Conservation (phyloP, 1,140 invertebrate species). For the Drosophila funebris region DNA sequence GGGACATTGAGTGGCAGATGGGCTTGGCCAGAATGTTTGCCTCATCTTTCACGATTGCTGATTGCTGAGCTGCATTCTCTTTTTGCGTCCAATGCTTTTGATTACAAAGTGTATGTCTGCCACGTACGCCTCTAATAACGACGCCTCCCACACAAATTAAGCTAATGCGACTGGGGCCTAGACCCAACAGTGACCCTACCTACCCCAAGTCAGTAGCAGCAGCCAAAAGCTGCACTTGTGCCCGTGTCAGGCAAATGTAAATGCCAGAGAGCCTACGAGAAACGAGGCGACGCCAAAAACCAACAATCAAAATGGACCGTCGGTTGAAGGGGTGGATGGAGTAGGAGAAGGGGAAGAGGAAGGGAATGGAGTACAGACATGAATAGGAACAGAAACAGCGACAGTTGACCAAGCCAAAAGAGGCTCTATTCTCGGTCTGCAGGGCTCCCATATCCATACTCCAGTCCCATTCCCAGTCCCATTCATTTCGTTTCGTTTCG, state of each 20-base stretch:
- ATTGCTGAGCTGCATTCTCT: constrained; percentile 49
- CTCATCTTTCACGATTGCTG: constrained; percentile 57
- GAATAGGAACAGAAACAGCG: constrained; percentile 9
- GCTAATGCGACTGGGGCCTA: constrained; percentile 63
- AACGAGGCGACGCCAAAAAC: constrained; percentile 64
- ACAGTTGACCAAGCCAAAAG: constrained; percentile 48
- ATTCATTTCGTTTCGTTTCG: constrained; percentile 51
- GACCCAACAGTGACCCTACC: constrained; percentile 22
- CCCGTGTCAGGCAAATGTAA: constrained; percentile 59
- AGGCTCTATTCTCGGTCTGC: constrained; percentile 13
- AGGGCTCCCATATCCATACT: not conserved
- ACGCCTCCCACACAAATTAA: constrained; percentile 73
- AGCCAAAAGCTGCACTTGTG: constrained; percentile 65
- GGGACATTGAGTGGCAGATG: constrained; percentile 26
- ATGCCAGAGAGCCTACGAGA: constrained; percentile 63
- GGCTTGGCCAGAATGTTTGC: constrained; percentile 9
- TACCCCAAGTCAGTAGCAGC: not conserved
- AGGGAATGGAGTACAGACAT: not conserved
- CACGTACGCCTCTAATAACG: constrained; percentile 60
- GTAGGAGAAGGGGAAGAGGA: not conserved
- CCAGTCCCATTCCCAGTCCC: not conserved
- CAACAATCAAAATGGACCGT: constrained; percentile 62
- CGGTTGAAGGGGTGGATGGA: no score
- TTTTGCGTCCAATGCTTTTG: constrained; percentile 59
- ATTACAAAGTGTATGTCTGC: constrained; percentile 37